Evolutionary conservation across 2,888 invertebrate species (phyloP), one percentile per base, ranked within the genome.

Genomic region (Ctena decussata): DNA sequence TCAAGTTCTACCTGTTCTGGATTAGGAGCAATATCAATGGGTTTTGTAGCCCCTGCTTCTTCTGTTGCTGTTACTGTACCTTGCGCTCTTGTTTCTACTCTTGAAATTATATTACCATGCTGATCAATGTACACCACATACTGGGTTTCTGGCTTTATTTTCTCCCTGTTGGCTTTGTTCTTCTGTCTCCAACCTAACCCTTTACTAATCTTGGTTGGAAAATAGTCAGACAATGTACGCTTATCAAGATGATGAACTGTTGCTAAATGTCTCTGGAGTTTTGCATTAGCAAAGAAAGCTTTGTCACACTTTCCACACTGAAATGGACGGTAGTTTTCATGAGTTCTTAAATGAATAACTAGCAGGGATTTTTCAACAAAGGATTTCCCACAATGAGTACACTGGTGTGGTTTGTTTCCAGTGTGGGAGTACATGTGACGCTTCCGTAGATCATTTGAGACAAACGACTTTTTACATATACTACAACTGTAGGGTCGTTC

Each of bases 391-490:
- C 89, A 89, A 5, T 60, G 49, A 15, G 77, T 57, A 72, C 89
- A 89, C 49, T 82, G 79, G 65, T 86, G 74, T 11, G 89, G 89
- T 46, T 78, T 82, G 32, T 78, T 60, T 11, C 82, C 81, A 1
- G 86, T 84, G 72, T 89, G 89, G 8, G 78, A 69, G 41, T 84
- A 89, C 86, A 86, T 84, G 69, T 89, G 89, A n/a, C 84, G 77
- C 27, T 82, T 80, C 11, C 82, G 60, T 8, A 89, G 41, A 24
- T 84, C 81, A 60, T 84, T 86, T 0, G 89, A 86, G 24, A 86
- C 84, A 44, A 89, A 89, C 39, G 79, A 77, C 41, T 89, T 89
- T 12, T 57, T 32, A 72, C 89, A 89, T 18, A 89, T 49, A 41
- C 39, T 72, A 39, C 89, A 89, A 44, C 77, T 78, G 70, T 82